Evolutionary conservation across 2,113 vertebrate genomes (phyloP).

Genomic region (Platycercus adscitus): DNA sequence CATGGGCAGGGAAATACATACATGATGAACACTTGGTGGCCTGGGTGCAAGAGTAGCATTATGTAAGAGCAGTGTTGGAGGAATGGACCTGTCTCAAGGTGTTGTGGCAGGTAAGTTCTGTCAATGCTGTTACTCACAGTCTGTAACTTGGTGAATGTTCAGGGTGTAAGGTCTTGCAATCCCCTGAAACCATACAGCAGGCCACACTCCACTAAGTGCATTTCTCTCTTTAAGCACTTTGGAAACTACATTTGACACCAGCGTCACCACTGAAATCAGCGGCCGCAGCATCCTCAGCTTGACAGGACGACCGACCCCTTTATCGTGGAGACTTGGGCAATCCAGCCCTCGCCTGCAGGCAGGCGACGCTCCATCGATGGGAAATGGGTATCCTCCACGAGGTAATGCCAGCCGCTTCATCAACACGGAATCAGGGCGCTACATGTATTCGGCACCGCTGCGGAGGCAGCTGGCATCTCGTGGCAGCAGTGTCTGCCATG

Average conservation of each 20-base stretch:
- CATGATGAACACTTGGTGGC: neutral
- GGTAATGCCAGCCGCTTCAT: conserved; percentile 79
- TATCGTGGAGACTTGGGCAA: conserved; percentile 94
- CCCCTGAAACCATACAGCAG: neutral
- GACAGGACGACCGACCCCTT: conserved; percentile 82
- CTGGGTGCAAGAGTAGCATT: neutral
- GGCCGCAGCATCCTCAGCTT: conserved; percentile 91
- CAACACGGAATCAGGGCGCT: conserved; percentile 79
- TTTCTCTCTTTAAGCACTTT: conserved; percentile 79
- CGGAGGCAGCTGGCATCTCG: conserved; percentile 87
- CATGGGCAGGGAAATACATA: neutral
- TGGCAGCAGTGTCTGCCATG: conserved; percentile 80
- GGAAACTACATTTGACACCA: conserved; percentile 94
- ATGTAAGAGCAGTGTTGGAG: neutral
- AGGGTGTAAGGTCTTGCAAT: neutral
- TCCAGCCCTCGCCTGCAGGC: conserved; percentile 96
- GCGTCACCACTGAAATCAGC: conserved; percentile 89
- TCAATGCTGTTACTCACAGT: accelerated
- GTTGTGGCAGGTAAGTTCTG: neutral
- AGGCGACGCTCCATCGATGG: conserved; percentile 90
- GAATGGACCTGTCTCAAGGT: neutral
- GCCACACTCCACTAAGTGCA: accelerated
- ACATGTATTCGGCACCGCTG: conserved; percentile 85
- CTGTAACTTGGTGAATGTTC: neutral
- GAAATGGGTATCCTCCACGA: conserved; percentile 85